These are phyloP conservation scores for Acanthornis magna DNA, from an alignment of 2,797 vertebrate species.

Conservation along the genomic window DNA sequence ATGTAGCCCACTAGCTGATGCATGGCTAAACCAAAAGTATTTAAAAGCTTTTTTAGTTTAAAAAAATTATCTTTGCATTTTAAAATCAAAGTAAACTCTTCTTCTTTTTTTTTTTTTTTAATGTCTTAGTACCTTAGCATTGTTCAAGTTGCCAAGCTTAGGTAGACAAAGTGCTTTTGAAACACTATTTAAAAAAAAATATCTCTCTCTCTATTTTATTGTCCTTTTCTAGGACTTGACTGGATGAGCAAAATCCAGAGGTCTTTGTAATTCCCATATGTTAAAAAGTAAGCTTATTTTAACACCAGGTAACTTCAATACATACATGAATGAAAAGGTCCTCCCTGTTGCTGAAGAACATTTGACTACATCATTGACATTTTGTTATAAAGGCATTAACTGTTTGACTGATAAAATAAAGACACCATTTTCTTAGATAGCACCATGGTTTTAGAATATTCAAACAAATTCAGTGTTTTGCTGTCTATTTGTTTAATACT, in stretches of 20 bases:
- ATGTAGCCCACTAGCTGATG: constrained; percentile 71
- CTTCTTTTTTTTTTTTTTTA: constrained; percentile 16
- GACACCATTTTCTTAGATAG: constrained; percentile 84
- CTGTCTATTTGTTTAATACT: constrained; percentile 73
- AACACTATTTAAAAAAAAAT: constrained; percentile 82
- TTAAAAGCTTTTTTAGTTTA: constrained; percentile 73
- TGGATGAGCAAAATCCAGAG: constrained; percentile 73
- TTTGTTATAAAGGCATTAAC: constrained; percentile 83
- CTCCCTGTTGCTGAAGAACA: constrained; percentile 54
- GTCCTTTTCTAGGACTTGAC: constrained; percentile 74
- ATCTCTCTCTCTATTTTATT: constrained; percentile 68
- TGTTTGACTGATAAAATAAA: constrained; percentile 76
- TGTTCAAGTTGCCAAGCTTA: constrained; percentile 80
- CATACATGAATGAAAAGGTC: constrained; percentile 65
- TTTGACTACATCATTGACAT: constrained; percentile 61
- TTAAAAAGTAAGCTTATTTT: constrained; percentile 72
- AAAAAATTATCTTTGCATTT: constrained; percentile 73
- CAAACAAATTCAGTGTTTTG: constrained; percentile 87
- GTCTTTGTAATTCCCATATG: constrained; percentile 71
- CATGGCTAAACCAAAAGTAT: constrained; percentile 73
- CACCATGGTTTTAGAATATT: constrained; percentile 86
- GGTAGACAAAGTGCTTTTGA: constrained; percentile 86
- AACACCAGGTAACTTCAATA: constrained; percentile 71
- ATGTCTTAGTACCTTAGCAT: constrained; percentile 77
- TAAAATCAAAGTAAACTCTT: constrained; percentile 75